Base-by-base conservation (phyloP, 2,888 invertebrate species). In the Arctia plantaginis region DNA sequence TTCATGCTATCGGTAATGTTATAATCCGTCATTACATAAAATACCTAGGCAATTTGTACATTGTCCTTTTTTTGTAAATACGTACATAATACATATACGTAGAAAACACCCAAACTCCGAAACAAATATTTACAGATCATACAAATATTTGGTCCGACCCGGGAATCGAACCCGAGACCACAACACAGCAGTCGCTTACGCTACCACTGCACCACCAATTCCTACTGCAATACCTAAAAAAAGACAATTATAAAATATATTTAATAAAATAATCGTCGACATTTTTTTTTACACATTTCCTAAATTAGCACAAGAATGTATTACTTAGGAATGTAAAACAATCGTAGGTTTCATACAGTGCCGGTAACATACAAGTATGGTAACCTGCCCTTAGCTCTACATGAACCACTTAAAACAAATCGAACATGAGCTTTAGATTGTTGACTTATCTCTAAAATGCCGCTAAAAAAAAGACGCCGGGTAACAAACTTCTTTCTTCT, bases 371-470 rank as follows among this genome's bases (percentile, higher is more conserved):
- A 47, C 62, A 27, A 70, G n/a, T 70, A 30, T 18, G 30, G 66
- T 70, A 55, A 70, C 44, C 59, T 66, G 70, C 66, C 73, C 73
- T 73, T 55, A 69, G 27, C 64, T 51, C 47, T 39, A 65, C 59
- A 70, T 27, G 65, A 73, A 70, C 70, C 74, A 74, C 74, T 74
- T 74, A 74, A 44, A 68, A 69, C 69, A 66, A 66, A 59, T 74
- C 70, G 59, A 66, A 70, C 33, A 65, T 13, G 55, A 7, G 65
- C n/a, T 30, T 41, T 18, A 73, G 68, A 66, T 47, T 69, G 69
- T 69, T 69, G 69, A 69, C 73, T 69, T 65, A 23, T 35, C 41
- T 65, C 39, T 39, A 66, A 51, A 69, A 73, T 73, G 69, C 55
- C 55, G 64, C 69, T 51, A 64, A 65, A 69, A 62, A 35, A 35